phyloP scores from a whole-genome alignment of 2,797 vertebrate species.

The Capromys pilorides region DNA sequence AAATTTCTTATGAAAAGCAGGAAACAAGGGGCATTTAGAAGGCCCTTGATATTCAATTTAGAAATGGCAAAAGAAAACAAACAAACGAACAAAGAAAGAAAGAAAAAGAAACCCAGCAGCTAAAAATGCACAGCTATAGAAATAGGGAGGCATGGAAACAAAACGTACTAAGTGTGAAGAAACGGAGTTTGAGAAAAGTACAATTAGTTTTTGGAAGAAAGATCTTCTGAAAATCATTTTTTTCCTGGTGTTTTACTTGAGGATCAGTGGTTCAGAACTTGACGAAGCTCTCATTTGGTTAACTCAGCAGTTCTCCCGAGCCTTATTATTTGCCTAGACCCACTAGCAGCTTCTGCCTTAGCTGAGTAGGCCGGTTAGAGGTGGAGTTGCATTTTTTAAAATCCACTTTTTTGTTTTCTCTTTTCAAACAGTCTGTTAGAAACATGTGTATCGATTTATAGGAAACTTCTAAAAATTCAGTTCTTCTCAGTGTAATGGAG shows the following conservation, averaged over 20 bases:
- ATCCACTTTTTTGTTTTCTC: background rate
- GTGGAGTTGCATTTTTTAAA: background rate
- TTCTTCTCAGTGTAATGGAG: conserved; percentile 6
- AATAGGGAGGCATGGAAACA: background rate
- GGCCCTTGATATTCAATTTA: background rate
- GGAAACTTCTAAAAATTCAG: background rate
- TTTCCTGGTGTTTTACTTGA: conserved; percentile 34
- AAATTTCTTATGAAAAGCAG: conserved; percentile 14
- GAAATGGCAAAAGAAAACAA: background rate
- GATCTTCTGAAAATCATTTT: background rate
- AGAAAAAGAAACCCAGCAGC: background rate
- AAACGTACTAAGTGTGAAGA: background rate
- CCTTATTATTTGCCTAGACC: background rate
- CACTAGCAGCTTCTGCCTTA: background rate
- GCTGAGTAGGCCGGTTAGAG: background rate
- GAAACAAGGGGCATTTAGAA: background rate
- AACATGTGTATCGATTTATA: background rate
- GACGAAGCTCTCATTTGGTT: background rate
- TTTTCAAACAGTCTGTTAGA: conserved; percentile 28
- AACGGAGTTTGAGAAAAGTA: background rate
- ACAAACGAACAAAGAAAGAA: background rate
- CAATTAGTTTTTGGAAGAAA: background rate
- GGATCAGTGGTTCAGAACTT: background rate
- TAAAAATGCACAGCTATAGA: background rate
- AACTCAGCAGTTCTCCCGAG: background rate